Base-by-base conservation (phyloP, 2,113 vertebrate species). In the Urocitellus parryii region DNA sequence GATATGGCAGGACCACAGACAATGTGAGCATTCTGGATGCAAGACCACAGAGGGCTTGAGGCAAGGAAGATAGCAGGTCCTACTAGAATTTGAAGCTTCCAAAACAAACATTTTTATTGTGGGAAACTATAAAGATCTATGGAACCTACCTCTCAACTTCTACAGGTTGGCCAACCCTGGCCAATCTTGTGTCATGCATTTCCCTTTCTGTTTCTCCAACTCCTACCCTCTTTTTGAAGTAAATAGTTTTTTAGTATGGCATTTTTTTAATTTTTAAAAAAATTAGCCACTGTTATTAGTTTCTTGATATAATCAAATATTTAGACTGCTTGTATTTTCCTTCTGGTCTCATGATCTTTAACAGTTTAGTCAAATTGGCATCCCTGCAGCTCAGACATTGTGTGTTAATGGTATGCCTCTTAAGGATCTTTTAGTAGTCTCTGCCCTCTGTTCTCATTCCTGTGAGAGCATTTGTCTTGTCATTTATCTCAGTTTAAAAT, bases 401-500 rank as follows among this genome's bases (percentile, higher is more conserved):
- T 8, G 32, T 85, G 61, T 91, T 65, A 79, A 42, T 39, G 9
- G 12, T 51, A 11, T 24, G 10, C 53, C 32, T 92, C 27, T 83
- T 78, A 45, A 58, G 22, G 88, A 2, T 67, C 48, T 88, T 42
- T 95, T 80, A 81, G 77, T 58, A 68, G 42, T 61, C 22, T 8
- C 51, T 25, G 45, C 45, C 39, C 25, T n/a, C 34, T 70, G 22
- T 86, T 70, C 70, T 61, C 53, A 81, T 77, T 88, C 73, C 27
- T 86, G 1, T 27, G 42, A 82, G 24, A 68, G 81, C 10, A 48
- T 68, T 42, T 81, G 27, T 83, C 45, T 51, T 81, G 27, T 83
- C 34, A 32, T 78, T 84, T 5, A 24, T 88, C 87, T 90, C 25
- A 80, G 76, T 90, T 96, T 93, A 85, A 83, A 84, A 84, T 53